These are phyloP conservation scores for Aramus guarauna DNA, from an alignment of 2,113 vertebrate genomes.

Conservation along the genomic window DNA sequence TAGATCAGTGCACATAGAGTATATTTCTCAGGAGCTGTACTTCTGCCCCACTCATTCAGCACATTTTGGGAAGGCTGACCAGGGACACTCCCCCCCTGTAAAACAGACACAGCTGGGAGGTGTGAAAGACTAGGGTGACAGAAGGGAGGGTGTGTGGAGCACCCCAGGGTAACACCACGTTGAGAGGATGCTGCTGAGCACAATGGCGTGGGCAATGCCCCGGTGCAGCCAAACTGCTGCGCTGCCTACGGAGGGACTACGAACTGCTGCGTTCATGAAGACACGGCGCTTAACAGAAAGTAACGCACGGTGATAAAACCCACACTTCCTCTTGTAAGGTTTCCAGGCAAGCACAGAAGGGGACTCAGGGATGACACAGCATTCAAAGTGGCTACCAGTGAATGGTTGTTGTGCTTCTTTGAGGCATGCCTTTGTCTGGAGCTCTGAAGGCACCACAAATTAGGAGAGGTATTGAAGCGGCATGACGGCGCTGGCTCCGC, in stretches of 20 bases:
- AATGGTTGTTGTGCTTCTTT: accelerated
- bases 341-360: background rate
- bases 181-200: background rate
- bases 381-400: background rate
- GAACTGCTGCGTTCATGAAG: background rate
- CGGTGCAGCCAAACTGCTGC: background rate
- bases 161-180: accelerated
- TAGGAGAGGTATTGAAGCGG: accelerated
- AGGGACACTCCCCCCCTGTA: background rate
- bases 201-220: accelerated
- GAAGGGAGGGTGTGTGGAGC: background rate
- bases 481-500: accelerated
- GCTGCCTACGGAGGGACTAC: too few species aligned
- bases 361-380: background rate
- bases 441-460: background rate
- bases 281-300: accelerated
- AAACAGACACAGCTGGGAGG: background rate
- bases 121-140: background rate
- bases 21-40: background rate
- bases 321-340: accelerated
- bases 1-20: accelerated
- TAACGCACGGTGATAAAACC: accelerated
- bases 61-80: background rate
- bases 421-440: background rate
- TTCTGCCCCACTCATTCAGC: background rate